A percentile compares a stretch with the other conserved stretches of the same genome.
Evolutionary conservation across 2,797 vertebrate genomes (phyloP).

Genomic region (Liparis tanakae): DNA sequence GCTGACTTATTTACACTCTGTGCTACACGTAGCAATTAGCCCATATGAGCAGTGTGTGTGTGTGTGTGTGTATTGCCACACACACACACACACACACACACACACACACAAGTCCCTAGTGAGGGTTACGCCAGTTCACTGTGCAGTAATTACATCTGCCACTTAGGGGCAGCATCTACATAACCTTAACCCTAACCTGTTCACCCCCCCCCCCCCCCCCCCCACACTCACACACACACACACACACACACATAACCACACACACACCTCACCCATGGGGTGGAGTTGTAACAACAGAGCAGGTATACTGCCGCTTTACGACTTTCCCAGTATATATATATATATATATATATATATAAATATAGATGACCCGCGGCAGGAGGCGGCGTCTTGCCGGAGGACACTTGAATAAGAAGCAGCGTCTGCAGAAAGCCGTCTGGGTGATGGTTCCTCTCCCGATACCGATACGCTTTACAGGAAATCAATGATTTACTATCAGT

Average conservation of each 20-base stretch:
- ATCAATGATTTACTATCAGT: conserved; percentile 4
- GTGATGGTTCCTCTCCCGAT: not conserved
- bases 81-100: no score
- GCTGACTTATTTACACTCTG: conserved; percentile 75
- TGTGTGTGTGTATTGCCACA: no score
- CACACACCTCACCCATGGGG: conserved; percentile 35
- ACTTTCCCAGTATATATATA: conserved; percentile 2
- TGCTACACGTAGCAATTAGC: conserved; percentile 74
- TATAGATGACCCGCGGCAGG: not conserved
- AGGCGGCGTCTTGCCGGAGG: conserved; percentile 19
- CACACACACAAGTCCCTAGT: not conserved
- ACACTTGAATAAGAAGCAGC: conserved; percentile 15
- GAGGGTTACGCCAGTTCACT: conserved; percentile 69
- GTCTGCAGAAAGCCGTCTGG: not conserved
- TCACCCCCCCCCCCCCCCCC: conserved; percentile 65
- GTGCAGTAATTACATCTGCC: conserved; percentile 88
- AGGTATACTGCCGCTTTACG: conserved; percentile 6
- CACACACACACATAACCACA: not conserved
- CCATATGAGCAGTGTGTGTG: conserved; percentile 45
- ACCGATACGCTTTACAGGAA: conserved; percentile 6
- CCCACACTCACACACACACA: conserved; percentile 26
- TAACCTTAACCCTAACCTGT: conserved; percentile 82
- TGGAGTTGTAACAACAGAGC: conserved; percentile 1
- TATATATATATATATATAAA: no score
- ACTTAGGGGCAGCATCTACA: conserved; percentile 89